Evolutionary conservation across 2,888 invertebrate genomes (phyloP), one percentile per base, ranked within the genome.

Genomic region (Anthoptus insignis): DNA sequence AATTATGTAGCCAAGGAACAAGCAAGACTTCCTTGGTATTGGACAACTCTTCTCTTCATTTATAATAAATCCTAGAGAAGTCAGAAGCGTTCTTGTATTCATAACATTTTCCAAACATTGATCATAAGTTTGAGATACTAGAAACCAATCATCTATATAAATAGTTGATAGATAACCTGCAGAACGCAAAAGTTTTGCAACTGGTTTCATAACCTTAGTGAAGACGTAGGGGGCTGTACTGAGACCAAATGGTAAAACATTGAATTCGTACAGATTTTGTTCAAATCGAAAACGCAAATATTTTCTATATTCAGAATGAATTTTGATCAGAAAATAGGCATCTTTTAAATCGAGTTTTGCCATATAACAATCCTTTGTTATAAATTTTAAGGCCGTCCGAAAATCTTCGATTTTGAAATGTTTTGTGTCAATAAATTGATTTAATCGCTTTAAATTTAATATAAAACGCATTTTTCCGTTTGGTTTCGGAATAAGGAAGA

Each of bases 141-240:
- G 14, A 13, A 52, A 32, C 0, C 13, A 11, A 34, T 59, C 59
- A 7, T 59, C 59, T 22, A 59, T 34, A 4, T 49, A 59, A 4
- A 24, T 34, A 45, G 45, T 45, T 7, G 34, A 59, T n/a, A 52
- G 29, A 22, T 22, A 9, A 19, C 59, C 59, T 19, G 24, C 47
- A 4, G 59, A 16, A 7, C 59, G 47, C 7, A 59, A 6, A 24
- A 29, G 60, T 32, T 67, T 39, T 16, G 69, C 39, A 7, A 72
- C 67, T 14, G 71, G 71, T 64, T 72, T 68, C 3, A 72, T n/a
- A 8, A 72, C 22, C 65, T 74, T 74, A 1, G 74, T 73, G 21
- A 72, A 73, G 7, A 69, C 65, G 16, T 27, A 67, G 0, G 71
- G 71, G 16, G 71, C 68, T 1, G 69, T 61, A 45, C 45, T 64